Conservation (phyloP, 2,113 vertebrate species). For the Fukomys damarensis region DNA sequence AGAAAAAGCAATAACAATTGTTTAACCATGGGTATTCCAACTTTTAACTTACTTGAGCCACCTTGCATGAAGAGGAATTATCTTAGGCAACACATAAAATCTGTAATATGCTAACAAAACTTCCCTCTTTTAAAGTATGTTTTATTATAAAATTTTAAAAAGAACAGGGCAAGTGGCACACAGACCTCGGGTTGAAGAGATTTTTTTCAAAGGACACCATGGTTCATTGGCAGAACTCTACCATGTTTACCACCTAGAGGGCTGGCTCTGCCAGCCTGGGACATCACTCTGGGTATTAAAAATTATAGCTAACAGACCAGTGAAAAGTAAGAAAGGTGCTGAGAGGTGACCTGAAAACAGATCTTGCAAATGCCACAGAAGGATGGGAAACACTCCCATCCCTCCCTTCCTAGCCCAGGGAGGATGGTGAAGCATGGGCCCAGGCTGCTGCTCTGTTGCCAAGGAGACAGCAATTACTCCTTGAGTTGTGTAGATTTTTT, state of each 20-base stretch:
- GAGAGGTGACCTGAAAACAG: background rate
- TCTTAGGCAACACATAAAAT: background rate
- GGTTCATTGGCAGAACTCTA: rapidly evolving
- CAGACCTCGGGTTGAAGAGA: background rate
- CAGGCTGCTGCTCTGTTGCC: constrained; percentile 79
- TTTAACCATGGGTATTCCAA: background rate
- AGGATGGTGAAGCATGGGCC: background rate
- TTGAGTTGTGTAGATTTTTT: constrained; percentile 72
- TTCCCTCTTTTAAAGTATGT: background rate
- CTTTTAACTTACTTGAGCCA: background rate
- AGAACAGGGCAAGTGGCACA: background rate
- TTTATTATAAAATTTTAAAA: background rate
- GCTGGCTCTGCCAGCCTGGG: background rate
- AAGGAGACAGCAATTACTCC: constrained; percentile 86
- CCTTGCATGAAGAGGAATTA: background rate
- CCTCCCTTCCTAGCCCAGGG: background rate
- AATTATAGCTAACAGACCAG: background rate
- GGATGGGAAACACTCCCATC: background rate
- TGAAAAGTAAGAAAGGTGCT: background rate
- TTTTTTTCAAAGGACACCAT: background rate
- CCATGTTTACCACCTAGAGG: rapidly evolving
- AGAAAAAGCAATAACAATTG: background rate
- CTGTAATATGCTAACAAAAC: background rate
- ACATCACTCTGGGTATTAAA: background rate
- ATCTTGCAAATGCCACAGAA: background rate